Conservation (phyloP, 2,888 invertebrate species). For the Nysson spinosus region DNA sequence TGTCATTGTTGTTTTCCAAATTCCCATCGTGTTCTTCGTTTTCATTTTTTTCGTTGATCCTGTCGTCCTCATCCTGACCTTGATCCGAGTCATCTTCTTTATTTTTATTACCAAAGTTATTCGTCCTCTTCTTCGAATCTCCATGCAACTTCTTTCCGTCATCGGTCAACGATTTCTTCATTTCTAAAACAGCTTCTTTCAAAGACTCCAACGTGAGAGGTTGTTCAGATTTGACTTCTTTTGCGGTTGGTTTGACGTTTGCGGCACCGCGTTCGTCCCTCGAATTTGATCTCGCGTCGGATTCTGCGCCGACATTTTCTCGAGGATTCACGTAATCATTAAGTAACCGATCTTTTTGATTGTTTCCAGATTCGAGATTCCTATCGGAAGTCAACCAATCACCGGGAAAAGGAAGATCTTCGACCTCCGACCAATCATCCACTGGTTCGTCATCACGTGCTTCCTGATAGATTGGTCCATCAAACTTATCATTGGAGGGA, state of each 20-base stretch:
- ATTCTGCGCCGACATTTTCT: not conserved
- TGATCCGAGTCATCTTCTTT: too few relatives aligned
- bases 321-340: conserved; percentile 9
- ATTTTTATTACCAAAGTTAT: too few relatives aligned
- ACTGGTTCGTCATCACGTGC: conserved; percentile 18
- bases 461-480: conserved; percentile 16
- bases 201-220: conserved; percentile 56
- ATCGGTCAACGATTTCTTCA: conserved; percentile 53
- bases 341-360: conserved; percentile 24
- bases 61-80: too few relatives aligned
- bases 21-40: not conserved
- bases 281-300: too few relatives aligned
- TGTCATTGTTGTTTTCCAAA: conserved; percentile 14
- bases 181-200: conserved; percentile 56
- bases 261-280: not conserved
- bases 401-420: conserved; percentile 27
- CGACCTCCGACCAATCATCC: conserved; percentile 38
- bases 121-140: not conserved
- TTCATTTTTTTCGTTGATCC: not conserved
- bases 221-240: too few relatives aligned
- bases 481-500: conserved; percentile 6
- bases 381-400: conserved; percentile 46
- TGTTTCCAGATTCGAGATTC: conserved; percentile 15
- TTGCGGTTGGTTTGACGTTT: conserved; percentile 2
- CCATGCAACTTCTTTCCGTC: conserved; percentile 7